Evolutionary conservation across 2,888 invertebrate species (phyloP).

Genomic region (Thyatira batis): DNA sequence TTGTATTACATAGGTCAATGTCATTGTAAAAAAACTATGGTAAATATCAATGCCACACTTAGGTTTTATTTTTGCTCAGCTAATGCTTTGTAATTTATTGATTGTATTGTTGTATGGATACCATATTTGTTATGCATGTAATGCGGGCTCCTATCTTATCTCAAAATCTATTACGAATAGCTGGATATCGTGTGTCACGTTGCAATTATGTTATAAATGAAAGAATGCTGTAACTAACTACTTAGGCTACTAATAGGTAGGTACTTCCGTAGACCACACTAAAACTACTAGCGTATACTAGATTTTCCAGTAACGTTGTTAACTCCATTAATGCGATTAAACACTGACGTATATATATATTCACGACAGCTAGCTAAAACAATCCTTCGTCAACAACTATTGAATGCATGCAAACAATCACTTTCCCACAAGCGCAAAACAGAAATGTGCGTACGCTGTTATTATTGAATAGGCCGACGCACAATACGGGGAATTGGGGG

Average conservation of each 20-base stretch:
- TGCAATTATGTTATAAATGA: not conserved
- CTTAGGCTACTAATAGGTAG: too few species aligned
- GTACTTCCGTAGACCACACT: too few species aligned
- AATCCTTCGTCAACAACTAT: slow-evolving; percentile 13
- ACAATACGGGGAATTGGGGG: slow-evolving; percentile 63
- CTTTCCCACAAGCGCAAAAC: slow-evolving; percentile 37
- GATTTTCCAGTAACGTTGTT: not conserved
- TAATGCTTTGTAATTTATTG: not conserved
- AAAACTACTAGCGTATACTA: too few species aligned
- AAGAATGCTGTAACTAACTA: too few species aligned
- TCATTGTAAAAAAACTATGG: too few species aligned
- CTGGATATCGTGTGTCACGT: not conserved
- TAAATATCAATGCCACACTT: not conserved
- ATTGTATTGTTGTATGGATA: not conserved
- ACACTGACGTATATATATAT: not conserved
- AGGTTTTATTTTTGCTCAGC: not conserved
- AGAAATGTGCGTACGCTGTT: slow-evolving; percentile 40
- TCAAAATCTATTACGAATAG: not conserved
- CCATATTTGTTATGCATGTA: not conserved
- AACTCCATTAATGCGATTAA: not conserved
- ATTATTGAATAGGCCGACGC: slow-evolving; percentile 40
- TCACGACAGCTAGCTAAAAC: slow-evolving; percentile 1
- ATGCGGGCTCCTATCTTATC: not conserved
- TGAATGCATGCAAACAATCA: slow-evolving; percentile 43
- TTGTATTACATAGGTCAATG: too few species aligned